Evolutionary conservation across 2,113 vertebrate species (phyloP).

Genomic region (Barbus barbus): DNA sequence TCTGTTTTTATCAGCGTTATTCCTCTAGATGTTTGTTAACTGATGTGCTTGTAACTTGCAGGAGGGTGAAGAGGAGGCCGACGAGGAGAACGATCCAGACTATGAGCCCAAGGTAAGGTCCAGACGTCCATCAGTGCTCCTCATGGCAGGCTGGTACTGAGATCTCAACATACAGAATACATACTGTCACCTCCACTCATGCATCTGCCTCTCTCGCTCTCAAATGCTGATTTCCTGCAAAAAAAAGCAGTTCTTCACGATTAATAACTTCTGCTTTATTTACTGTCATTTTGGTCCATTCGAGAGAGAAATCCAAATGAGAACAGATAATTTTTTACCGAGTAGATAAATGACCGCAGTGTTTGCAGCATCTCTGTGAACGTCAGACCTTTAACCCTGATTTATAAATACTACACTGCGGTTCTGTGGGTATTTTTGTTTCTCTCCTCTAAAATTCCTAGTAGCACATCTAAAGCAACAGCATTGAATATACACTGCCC

Average conservation of each 20-base stretch:
- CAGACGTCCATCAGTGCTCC: neutral
- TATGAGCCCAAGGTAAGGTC: constrained; percentile 90
- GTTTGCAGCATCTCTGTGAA: neutral
- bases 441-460: neutral
- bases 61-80: constrained; percentile 98
- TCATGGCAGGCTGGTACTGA: neutral
- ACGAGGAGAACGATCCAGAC: constrained; percentile 98
- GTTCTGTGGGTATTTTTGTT: neutral
- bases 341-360: neutral
- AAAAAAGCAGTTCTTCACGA: neutral
- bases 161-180: constrained; percentile 70
- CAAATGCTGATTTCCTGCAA: constrained; percentile 5
- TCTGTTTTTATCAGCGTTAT: neutral
- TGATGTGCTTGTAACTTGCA: constrained; percentile 58
- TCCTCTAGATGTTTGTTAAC: neutral
- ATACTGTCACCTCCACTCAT: constrained; percentile 55
- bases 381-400: neutral
- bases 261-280: neutral
- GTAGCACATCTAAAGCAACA: neutral
- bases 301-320: neutral
- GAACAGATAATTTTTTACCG: neutral
- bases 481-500: neutral
- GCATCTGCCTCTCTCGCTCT: neutral
- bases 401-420: neutral
- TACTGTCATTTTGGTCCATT: neutral